A percentile compares a stretch with the other conserved stretches of the same genome.
Conservation (phyloP, 2,113 vertebrate genomes). For the Nesogale talazaci region DNA sequence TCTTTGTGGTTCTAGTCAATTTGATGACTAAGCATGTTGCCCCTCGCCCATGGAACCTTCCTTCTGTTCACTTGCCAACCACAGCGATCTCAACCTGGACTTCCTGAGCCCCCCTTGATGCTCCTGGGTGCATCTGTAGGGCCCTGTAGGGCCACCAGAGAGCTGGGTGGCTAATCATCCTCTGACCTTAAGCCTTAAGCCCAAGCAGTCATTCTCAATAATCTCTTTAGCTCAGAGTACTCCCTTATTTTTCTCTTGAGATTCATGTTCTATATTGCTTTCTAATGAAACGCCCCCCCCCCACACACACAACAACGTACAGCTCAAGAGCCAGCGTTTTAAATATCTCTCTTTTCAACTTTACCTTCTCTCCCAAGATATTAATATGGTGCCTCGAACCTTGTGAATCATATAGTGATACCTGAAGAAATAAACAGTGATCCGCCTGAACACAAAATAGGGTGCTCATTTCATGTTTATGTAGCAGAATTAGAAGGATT, state of each 20-base stretch:
- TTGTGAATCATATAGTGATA: slow-evolving; percentile 23
- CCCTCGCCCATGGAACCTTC: background rate
- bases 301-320: too few species aligned
- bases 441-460: background rate
- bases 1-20: background rate
- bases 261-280: background rate
- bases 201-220: background rate
- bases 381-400: background rate
- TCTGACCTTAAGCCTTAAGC: background rate
- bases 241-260: background rate
- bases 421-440: background rate
- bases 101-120: too few species aligned
- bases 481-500: background rate
- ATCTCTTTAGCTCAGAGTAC: slow-evolving; percentile 3
- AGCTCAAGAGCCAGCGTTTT: background rate
- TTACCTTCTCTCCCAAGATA: background rate
- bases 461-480: slow-evolving; percentile 20
- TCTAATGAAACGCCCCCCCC: background rate
- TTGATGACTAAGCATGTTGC: background rate
- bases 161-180: too few species aligned
- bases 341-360: background rate
- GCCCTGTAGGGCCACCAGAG: background rate
- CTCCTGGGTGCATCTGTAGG: too few species aligned
- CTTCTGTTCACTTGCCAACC: background rate
- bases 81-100: background rate